phyloP scores from a whole-genome alignment of 2,113 vertebrate genomes.

The Hemiscyllium ocellatum region DNA sequence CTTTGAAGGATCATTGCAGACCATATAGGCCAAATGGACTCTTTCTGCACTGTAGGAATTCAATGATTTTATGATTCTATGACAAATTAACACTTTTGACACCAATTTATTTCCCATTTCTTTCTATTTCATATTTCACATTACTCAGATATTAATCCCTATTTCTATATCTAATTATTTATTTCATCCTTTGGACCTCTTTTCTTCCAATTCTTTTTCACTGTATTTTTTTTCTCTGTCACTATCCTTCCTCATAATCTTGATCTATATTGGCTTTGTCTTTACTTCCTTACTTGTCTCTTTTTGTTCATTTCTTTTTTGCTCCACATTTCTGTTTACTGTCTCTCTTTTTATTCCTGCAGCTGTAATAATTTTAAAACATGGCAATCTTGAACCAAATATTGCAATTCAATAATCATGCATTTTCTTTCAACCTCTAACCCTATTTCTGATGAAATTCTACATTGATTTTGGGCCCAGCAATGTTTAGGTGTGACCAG shows the following conservation, averaged over 20 bases:
- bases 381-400: not conserved
- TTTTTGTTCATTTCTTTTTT: not conserved
- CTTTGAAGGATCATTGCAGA: no score
- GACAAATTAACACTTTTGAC: no score
- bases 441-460: not conserved
- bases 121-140: not conserved
- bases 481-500: not conserved
- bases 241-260: not conserved
- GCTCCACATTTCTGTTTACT: not conserved
- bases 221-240: not conserved
- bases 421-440: not conserved
- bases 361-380: not conserved
- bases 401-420: not conserved
- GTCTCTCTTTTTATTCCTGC: not conserved
- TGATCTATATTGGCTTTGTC: not conserved
- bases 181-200: not conserved
- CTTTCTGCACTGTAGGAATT: no score
- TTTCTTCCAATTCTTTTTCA: not conserved
- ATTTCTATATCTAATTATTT: not conserved
- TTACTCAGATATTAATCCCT: not conserved
- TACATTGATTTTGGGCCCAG: not conserved
- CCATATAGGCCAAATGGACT: no score
- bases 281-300: not conserved
- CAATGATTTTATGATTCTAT: no score
- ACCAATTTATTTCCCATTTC: no score